phyloP scores from a whole-genome alignment of 1,140 invertebrate genomes.

The Lepidurus arcticus region DNA sequence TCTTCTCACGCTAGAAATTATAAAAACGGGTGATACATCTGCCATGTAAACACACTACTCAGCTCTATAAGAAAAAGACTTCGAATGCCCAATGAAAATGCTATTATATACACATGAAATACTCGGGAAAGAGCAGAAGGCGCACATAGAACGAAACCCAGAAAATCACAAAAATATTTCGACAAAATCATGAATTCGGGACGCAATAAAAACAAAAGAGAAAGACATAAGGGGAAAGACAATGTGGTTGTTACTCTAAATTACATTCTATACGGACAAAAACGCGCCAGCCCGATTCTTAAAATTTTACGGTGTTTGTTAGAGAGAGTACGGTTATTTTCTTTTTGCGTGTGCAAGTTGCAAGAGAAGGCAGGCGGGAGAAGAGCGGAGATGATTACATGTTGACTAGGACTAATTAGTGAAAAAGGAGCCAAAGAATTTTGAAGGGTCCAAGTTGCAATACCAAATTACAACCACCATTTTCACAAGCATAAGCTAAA shows the following conservation, averaged over 20 bases:
- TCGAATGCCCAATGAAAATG: constrained; percentile 22
- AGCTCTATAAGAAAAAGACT: background rate
- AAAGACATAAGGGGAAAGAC: background rate
- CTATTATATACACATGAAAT: constrained; percentile 19
- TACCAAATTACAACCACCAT: background rate
- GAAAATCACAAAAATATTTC: background rate
- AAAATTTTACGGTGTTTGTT: background rate
- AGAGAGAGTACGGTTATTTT: background rate
- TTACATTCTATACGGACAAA: no score
- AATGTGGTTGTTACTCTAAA: background rate
- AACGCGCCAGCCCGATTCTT: no score
- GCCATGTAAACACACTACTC: background rate
- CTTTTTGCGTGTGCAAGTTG: background rate
- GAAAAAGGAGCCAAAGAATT: background rate
- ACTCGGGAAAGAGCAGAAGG: background rate
- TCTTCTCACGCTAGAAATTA: background rate
- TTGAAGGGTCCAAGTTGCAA: constrained; percentile 7
- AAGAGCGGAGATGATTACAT: constrained; percentile 3
- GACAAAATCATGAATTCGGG: background rate
- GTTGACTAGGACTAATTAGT: background rate
- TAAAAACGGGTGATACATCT: background rate
- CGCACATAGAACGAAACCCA: background rate
- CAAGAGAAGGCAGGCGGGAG: background rate
- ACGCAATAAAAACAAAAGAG: background rate
- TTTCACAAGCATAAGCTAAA: background rate